Evolutionary conservation across 2,888 invertebrate genomes (phyloP).

Genomic region (Polydrusus pterygomalis): DNA sequence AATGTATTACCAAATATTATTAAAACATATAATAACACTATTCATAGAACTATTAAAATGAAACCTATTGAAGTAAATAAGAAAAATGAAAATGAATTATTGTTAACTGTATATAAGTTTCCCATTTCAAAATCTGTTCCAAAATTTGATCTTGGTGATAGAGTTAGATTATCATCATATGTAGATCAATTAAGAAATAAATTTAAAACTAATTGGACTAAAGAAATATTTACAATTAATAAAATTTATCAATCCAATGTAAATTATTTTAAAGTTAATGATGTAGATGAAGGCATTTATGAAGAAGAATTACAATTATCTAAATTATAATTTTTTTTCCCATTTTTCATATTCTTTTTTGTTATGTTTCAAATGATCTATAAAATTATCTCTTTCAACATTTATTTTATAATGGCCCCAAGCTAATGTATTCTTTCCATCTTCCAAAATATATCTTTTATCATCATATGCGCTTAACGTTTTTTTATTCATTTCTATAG

Average conservation of each 20-base stretch:
- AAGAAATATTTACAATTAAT: conserved; percentile 1
- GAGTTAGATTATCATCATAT: not conserved
- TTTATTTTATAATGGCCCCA: conserved; percentile 3
- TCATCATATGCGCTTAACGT: conserved; percentile 3
- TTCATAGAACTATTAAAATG: not conserved
- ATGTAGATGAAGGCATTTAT: not conserved
- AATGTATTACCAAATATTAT: conserved; percentile 1
- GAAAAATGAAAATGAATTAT: not conserved
- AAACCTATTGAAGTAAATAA: not conserved
- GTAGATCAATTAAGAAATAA: not conserved
- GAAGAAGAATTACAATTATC: not conserved
- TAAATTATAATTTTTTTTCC: not conserved
- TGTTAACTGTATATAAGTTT: too few species aligned
- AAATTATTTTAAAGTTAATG: conserved; percentile 1
- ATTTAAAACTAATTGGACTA: not conserved
- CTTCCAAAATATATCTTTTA: conserved; percentile 2
- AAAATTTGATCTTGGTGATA: too few species aligned
- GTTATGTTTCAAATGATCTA: too few species aligned
- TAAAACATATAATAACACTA: not conserved
- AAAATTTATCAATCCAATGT: not conserved
- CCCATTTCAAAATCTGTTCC: too few species aligned
- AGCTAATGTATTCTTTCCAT: conserved; percentile 1
- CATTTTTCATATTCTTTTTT: too few species aligned
- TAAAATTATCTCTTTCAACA: not conserved
- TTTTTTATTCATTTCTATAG: conserved; percentile 8